These are phyloP conservation scores for Mnemiopsis leidyi DNA, from an alignment of 37 sponge, comb jelly and placozoan genomes.

Conservation along the genomic window DNA sequence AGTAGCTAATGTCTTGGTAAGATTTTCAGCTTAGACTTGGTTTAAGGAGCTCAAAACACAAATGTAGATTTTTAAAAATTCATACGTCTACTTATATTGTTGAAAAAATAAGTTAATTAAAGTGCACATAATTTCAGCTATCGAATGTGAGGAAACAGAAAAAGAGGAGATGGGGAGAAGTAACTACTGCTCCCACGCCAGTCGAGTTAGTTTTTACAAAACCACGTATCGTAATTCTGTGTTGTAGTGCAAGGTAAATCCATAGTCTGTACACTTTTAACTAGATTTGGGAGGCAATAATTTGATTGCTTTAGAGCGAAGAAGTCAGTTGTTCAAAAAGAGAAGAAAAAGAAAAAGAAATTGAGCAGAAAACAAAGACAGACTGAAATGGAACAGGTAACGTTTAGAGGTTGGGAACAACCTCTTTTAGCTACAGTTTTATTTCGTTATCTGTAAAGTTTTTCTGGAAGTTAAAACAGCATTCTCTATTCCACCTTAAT, in stretches of 20 bases:
- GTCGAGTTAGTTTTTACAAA: slow-evolving; percentile 31
- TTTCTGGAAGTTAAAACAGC: too few species aligned
- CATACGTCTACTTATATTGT: background rate
- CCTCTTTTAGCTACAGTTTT: background rate
- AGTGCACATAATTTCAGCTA: slow-evolving; percentile 49
- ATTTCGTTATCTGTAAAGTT: too few species aligned
- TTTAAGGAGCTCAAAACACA: background rate
- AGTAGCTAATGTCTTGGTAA: slow-evolving; percentile 9
- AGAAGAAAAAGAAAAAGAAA: slow-evolving; percentile 64
- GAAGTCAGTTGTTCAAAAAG: slow-evolving; percentile 1
- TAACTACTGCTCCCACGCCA: slow-evolving; percentile 20
- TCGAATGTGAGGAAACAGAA: slow-evolving; percentile 53
- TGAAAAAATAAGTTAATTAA: background rate
- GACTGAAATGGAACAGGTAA: slow-evolving; percentile 52
- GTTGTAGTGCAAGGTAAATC: too few species aligned
- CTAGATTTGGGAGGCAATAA: too few species aligned
- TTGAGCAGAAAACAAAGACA: slow-evolving; percentile 20
- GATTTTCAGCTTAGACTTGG: too few species aligned
- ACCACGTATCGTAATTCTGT: too few species aligned
- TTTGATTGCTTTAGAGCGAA: background rate
- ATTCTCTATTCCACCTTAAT: too few species aligned
- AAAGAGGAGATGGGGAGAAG: slow-evolving; percentile 63
- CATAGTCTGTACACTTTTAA: too few species aligned
- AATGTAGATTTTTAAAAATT: background rate
- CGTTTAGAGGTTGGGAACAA: too few species aligned